Evolutionary conservation across 2,797 vertebrate species (phyloP), one percentile per base, ranked within the genome.

Genomic region (Halcyon badia): DNA sequence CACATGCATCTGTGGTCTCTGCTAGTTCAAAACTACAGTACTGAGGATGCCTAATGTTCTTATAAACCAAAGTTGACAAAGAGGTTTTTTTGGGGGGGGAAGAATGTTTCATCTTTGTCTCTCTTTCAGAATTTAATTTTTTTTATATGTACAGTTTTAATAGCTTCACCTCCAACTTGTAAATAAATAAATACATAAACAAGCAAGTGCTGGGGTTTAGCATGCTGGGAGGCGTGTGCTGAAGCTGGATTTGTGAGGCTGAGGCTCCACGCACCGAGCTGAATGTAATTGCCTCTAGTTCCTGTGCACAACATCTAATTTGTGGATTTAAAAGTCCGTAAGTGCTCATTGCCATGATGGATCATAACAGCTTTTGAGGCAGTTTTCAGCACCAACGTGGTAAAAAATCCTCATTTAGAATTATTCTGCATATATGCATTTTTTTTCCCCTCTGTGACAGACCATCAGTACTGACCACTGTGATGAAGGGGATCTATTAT

Each of bases 401-500:
- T 80, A 96, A 94, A 96, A 89, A 41, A 96, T 35, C 79, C 39
- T 69, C 7, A 77, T 95, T 96, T 97, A 87, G 96, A 97, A 97
- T 91, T 93, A 71, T 71, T 93, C 86, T 87, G 83, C 76, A 92
- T 89, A 72, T 25, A 57, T 25, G 5, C 60, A 77, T 93, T 85
- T 87, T 87, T 70, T 71, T 80, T 24, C 22, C 83, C 33, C 11
- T 16, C 81, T 39, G 17, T 87, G 81, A 78, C 90, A 96, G 81
- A 62, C 49, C 68, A 51, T 90, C 90, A 89, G 78, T 26, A 44
- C 65, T 95, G 92, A 82, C 92, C 86, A 12, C 52, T 52, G 71
- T 81, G 66, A 90, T 90, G 58, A 87, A 73, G 20, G 49, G 24
- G 57, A 24, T 80, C 39, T 52, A 58, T 96, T 94, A 93, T 0